phyloP scores from a whole-genome alignment of 2,888 invertebrate genomes.

The Eugnorisma glareosa region DNA sequence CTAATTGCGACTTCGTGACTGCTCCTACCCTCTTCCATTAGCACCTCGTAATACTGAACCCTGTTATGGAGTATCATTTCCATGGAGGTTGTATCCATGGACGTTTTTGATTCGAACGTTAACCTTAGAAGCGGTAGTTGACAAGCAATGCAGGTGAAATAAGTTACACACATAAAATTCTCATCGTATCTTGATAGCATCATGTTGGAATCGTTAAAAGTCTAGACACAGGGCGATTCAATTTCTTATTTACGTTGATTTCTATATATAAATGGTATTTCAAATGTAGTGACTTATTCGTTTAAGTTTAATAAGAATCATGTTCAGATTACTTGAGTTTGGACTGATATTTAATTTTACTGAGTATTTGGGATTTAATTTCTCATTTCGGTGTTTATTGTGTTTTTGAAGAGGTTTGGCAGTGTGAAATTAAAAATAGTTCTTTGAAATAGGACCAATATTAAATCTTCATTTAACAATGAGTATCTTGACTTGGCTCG shows the following conservation, averaged over 20 bases:
- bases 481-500: neutral
- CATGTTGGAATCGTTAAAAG: constrained; percentile 77
- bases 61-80: constrained; percentile 32
- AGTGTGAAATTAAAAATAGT: constrained; percentile 11
- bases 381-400: constrained; percentile 34
- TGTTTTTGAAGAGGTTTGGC: constrained; percentile 34
- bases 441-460: neutral
- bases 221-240: constrained; percentile 79
- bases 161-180: constrained; percentile 21
- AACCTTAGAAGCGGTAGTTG: neutral
- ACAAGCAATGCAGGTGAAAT: constrained; percentile 61
- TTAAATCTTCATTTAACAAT: neutral
- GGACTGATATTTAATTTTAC: constrained; percentile 14
- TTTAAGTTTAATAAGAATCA: constrained; percentile 44
- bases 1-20: constrained; percentile 88
- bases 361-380: constrained; percentile 34
- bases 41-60: constrained; percentile 72
- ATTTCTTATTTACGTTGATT: constrained; percentile 76
- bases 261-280: constrained; percentile 62
- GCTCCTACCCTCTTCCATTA: constrained; percentile 84
- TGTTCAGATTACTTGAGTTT: constrained; percentile 18
- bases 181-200: constrained; percentile 62
- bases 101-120: constrained; percentile 36
- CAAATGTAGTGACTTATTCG: constrained; percentile 47
- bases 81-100: constrained; percentile 57